These are phyloP conservation scores for Mactra quadrangularis DNA, from an alignment of 1,140 invertebrate genomes.

Conservation along the genomic window DNA sequence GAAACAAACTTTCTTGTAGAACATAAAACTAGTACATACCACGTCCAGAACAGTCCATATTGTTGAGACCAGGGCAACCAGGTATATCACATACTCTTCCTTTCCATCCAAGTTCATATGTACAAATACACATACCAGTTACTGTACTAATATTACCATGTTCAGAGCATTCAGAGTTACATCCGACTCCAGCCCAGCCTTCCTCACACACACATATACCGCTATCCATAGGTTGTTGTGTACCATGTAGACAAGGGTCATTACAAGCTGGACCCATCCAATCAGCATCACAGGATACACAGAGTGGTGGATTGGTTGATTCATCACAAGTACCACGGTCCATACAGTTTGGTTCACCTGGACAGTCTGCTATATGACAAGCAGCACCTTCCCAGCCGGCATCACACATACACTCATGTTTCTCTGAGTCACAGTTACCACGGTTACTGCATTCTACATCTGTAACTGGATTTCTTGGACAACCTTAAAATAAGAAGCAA, in stretches of 20 bases:
- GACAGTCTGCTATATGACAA: conserved; percentile 77
- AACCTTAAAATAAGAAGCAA: conserved; percentile 61
- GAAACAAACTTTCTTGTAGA: no score
- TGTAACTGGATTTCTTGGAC: conserved; percentile 71
- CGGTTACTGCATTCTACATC: conserved; percentile 71
- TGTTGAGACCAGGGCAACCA: conserved; percentile 75
- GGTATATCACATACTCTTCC: conserved; percentile 76
- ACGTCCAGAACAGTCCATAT: conserved; percentile 74
- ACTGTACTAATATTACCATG: conserved; percentile 67
- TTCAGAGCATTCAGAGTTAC: conserved; percentile 76
- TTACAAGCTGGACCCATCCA: conserved; percentile 77
- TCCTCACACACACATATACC: conserved; percentile 72
- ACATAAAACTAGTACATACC: no score
- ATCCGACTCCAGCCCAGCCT: conserved; percentile 77
- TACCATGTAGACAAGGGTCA: conserved; percentile 76
- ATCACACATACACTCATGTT: conserved; percentile 68
- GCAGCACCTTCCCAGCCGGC: conserved; percentile 74
- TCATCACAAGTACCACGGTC: conserved; percentile 68
- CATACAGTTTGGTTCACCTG: conserved; percentile 75
- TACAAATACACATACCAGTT: conserved; percentile 70
- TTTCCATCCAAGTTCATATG: conserved; percentile 76
- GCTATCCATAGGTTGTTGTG: conserved; percentile 68
- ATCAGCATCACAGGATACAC: conserved; percentile 68
- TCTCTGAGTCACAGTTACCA: conserved; percentile 75
- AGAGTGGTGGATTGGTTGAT: conserved; percentile 69